phyloP scores from a whole-genome alignment of 2,888 invertebrate genomes.

The Cheilosia variabilis region DNA sequence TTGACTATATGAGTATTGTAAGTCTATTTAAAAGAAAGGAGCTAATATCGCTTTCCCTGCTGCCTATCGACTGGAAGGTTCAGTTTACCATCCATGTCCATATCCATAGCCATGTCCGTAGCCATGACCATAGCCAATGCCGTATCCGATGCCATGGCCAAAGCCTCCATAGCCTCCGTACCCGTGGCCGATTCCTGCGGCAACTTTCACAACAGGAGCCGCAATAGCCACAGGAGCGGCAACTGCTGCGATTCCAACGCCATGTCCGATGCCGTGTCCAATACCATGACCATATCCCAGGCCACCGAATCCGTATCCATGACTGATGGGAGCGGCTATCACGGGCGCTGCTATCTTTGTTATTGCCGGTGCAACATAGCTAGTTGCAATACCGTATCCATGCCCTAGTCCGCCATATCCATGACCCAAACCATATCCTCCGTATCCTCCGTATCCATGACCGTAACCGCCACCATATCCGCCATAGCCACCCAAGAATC shows the following conservation, averaged over 20 bases:
- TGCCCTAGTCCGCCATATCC: conserved; percentile 59
- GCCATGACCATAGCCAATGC: conserved; percentile 60
- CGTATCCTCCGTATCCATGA: conserved; percentile 74
- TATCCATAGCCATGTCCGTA: conserved; percentile 54
- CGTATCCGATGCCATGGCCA: conserved; percentile 48
- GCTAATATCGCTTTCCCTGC: conserved; percentile 77
- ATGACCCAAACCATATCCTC: conserved; percentile 68
- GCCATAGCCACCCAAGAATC: conserved; percentile 77
- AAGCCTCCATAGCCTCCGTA: conserved; percentile 71
- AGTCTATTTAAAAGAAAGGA: conserved; percentile 30
- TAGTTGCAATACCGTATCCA: conserved; percentile 76
- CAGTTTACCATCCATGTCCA: conserved; percentile 78
- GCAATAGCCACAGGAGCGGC: conserved; percentile 77
- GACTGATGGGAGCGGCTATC: conserved; percentile 77
- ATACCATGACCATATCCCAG: conserved; percentile 77
- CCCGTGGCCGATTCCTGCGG: conserved; percentile 76
- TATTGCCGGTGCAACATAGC: conserved; percentile 76
- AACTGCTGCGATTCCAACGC: conserved; percentile 76
- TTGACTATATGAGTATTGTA: conserved; percentile 50
- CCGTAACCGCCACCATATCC: conserved; percentile 69
- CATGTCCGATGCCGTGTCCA: conserved; percentile 78
- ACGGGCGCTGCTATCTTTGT: conserved; percentile 48
- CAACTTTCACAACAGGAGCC: conserved; percentile 71
- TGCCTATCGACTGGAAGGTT: conserved; percentile 61
- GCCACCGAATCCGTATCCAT: conserved; percentile 49